These are phyloP conservation scores for Cerceris rybyensis DNA, from an alignment of 2,888 invertebrate genomes.

Conservation along the genomic window DNA sequence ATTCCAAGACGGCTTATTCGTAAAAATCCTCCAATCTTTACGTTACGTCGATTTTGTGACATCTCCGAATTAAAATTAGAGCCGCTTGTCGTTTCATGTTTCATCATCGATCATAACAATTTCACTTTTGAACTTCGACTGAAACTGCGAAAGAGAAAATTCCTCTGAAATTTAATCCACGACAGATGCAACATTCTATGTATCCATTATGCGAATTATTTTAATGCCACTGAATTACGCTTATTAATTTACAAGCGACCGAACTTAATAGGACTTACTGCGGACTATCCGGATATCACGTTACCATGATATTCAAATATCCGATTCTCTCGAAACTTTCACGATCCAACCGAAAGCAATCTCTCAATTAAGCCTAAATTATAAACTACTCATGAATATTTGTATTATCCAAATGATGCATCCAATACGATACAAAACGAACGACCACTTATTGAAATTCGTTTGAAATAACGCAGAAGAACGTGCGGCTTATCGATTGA, in stretches of 20 bases:
- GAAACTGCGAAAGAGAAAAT: conserved; percentile 25
- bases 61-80: conserved; percentile 25
- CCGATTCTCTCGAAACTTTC: background rate
- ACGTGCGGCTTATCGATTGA: background rate
- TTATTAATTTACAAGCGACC: conserved; percentile 33
- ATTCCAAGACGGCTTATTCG: background rate
- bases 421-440: too few species aligned
- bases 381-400: background rate
- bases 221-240: conserved; percentile 25
- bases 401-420: background rate
- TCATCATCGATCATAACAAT: conserved; percentile 1
- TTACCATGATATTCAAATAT: conserved; percentile 28
- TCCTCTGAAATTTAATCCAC: conserved; percentile 30
- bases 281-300: conserved; percentile 28
- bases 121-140: conserved; percentile 37
- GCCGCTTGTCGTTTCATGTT: conserved; percentile 16
- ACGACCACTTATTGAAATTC: too few species aligned
- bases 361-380: background rate
- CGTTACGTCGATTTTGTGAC: background rate
- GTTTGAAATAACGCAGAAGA: too few species aligned
- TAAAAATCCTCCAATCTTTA: background rate
- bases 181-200: conserved; percentile 24
- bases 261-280: conserved; percentile 17
- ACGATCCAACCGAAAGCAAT: background rate
- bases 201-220: conserved; percentile 36